phyloP scores from a whole-genome alignment of 2,113 vertebrate genomes.

The Lophochroa leadbeateri region DNA sequence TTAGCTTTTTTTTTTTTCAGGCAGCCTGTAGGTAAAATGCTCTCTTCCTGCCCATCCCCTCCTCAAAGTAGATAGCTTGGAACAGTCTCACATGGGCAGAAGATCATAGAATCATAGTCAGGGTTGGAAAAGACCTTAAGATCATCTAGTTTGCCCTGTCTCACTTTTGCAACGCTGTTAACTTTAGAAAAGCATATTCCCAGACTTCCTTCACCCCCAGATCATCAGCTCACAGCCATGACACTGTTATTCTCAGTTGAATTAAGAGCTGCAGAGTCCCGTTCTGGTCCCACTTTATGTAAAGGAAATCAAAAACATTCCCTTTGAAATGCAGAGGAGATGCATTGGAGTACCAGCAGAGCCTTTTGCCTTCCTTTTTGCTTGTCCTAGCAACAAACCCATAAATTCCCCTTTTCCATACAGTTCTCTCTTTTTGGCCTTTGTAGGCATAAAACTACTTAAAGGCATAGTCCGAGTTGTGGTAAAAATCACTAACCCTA shows the following conservation, averaged over 20 bases:
- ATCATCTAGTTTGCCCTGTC: background rate
- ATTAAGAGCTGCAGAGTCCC: background rate
- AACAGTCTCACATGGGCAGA: background rate
- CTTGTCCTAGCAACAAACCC: background rate
- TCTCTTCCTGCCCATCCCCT: background rate
- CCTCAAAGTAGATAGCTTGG: background rate
- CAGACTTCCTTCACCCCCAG: background rate
- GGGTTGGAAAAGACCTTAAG: background rate
- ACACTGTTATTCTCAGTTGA: background rate
- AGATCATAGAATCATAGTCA: background rate
- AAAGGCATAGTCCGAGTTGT: background rate
- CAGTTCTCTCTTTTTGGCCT: background rate
- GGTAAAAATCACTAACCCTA: background rate
- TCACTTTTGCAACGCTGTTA: background rate
- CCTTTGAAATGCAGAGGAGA: background rate
- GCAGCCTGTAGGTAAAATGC: background rate
- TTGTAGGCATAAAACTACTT: background rate
- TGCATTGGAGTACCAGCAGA: background rate
- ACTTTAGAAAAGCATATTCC: background rate
- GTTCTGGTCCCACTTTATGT: background rate
- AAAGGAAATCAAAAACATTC: background rate
- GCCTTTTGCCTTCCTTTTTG: background rate
- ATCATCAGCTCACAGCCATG: background rate
- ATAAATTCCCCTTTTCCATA: background rate
- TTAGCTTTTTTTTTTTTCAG: background rate